Percentiles rank a stretch among this genome's conserved stretches.
phyloP scores from a whole-genome alignment of 2,113 vertebrate genomes.

The Ictalurus punctatus region DNA sequence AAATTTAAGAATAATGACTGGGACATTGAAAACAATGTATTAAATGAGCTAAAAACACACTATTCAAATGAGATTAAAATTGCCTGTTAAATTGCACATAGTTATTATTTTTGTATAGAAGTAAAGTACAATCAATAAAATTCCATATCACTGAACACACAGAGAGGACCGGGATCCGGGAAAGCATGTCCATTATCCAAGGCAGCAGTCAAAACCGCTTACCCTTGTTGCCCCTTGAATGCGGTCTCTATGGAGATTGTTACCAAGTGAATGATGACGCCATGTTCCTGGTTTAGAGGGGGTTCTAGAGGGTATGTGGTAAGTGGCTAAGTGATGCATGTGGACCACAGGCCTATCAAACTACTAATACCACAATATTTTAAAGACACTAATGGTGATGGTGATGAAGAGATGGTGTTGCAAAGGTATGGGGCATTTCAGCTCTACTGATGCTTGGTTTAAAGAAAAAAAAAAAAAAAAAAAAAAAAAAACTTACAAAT shows the following conservation, averaged over 20 bases:
- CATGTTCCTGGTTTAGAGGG: conserved; percentile 49
- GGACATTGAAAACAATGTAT: not conserved
- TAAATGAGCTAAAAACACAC: not conserved
- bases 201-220: conserved; percentile 27
- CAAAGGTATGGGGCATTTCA: not conserved
- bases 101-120: not conserved
- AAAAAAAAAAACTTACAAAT: not conserved
- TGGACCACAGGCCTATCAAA: not conserved
- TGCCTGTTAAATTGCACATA: not conserved
- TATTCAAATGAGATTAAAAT: not conserved
- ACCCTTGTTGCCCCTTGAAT: conserved; percentile 15
- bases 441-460: not conserved
- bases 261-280: conserved; percentile 51
- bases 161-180: conserved; percentile 2
- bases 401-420: not conserved
- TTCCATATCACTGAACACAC: not conserved
- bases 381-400: not conserved
- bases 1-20: not conserved
- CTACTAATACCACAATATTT: not conserved
- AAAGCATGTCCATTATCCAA: not conserved
- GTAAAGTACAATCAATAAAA: not conserved
- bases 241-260: conserved; percentile 41
- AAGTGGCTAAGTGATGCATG: not conserved
- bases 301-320: conserved; percentile 23
- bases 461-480: not conserved